Evolutionary conservation across 37 sponge, comb jelly and placozoan species (phyloP), one percentile per base, ranked within the genome.

Genomic region (Haliclona indistincta): DNA sequence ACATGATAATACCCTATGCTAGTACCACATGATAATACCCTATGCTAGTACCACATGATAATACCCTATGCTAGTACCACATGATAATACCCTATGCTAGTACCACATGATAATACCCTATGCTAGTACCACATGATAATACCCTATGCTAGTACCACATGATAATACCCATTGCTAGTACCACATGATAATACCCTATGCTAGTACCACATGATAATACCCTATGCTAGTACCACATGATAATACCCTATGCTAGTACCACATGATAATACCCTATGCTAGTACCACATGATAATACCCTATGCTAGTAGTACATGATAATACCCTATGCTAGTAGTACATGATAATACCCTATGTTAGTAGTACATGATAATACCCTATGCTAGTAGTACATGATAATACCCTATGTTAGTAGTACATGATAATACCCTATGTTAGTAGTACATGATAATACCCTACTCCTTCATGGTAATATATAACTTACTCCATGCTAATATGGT

Each of bases 401-500:
- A 47, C 49, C 8, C 13, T 47, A 8, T n/a, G n/a, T n/a, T n/a
- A n/a, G n/a, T n/a, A n/a, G n/a, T n/a, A n/a, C n/a, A n/a, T n/a
- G n/a, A n/a, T n/a, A n/a, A n/a, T n/a, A n/a, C n/a, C n/a, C n/a
- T 58, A 58, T 7, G 7, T 58, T 20, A 58, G n/a, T 58, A 58
- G n/a, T 11, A n/a, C 11, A 25, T 25, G 25, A 8, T 20, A 58
- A 58, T 47, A 47, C 49, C 8, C 13, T 47, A 8, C 8, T 47
- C 49, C 11, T 58, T 58, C 6, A n/a, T 25, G n/a, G n/a, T 25
- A n/a, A 58, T 58, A 26, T 25, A 58, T 58, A 22, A 40, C 71
- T 81, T 47, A 81, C 81, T 20, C 64, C 51, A 47, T 3, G 52
- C 41, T 35, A 71, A 19, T 2, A 66, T 37, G 1, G 56, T 38